Evolutionary conservation across 1,140 invertebrate species (phyloP).

Genomic region (Calosoma granatense): DNA sequence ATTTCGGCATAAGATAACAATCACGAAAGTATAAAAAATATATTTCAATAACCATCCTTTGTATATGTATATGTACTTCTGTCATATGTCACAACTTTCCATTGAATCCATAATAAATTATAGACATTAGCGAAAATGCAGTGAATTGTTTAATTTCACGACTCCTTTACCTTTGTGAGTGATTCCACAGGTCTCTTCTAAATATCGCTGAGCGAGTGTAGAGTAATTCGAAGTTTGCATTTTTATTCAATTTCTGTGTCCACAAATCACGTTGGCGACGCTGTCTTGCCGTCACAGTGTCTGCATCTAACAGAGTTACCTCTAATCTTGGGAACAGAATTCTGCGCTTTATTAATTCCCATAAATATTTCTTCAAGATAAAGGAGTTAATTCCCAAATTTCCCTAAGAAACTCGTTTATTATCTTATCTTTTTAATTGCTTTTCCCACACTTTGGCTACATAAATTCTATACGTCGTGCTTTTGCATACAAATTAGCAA

Average conservation of each 20-base stretch:
- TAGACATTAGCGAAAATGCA: no score
- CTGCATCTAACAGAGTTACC: not conserved
- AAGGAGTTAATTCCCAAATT: conserved; percentile 2
- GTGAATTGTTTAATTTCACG: no score
- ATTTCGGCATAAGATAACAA: no score
- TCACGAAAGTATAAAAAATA: no score
- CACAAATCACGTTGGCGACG: not conserved
- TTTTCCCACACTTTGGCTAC: not conserved
- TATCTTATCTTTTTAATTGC: conserved; percentile 8
- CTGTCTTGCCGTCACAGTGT: not conserved
- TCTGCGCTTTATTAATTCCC: conserved; percentile 2
- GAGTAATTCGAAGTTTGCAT: not conserved
- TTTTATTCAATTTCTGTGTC: conserved; percentile 3
- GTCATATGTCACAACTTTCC: no score
- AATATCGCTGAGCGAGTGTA: no score
- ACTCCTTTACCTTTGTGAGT: no score
- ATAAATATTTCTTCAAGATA: conserved; percentile 7
- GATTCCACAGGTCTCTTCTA: no score
- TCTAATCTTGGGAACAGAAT: not conserved
- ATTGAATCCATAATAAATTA: no score
- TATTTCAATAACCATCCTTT: no score
- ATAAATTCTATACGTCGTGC: not conserved
- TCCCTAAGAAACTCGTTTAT: conserved; percentile 9
- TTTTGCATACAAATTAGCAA: conserved; percentile 1
- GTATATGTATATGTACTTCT: no score